Evolutionary conservation across 2,888 invertebrate genomes (phyloP).

Genomic region (Smittia sp.): DNA sequence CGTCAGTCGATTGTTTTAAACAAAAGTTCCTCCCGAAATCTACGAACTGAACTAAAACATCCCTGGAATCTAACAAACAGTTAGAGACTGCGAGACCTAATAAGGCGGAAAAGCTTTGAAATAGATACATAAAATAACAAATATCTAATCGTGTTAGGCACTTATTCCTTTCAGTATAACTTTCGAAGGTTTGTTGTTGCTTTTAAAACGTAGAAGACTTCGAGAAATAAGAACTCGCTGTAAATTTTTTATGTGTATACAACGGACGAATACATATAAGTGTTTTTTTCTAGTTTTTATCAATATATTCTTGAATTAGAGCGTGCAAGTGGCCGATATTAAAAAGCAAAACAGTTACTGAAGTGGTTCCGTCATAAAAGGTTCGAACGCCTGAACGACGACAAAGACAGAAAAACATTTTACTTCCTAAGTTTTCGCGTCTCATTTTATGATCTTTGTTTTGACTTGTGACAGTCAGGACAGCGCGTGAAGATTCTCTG

Average conservation of each 20-base stretch:
- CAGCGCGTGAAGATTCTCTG: too few relatives aligned
- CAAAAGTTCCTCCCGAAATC: too few relatives aligned
- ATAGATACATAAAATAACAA: not conserved
- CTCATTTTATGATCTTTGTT: too few relatives aligned
- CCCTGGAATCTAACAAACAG: too few relatives aligned
- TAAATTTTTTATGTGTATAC: not conserved
- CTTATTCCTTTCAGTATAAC: not conserved
- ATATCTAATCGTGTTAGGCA: not conserved
- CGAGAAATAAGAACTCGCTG: not conserved
- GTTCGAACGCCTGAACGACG: not conserved
- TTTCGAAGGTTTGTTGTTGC: not conserved
- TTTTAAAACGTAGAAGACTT: not conserved
- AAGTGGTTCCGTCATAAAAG: slow-evolving; percentile 15
- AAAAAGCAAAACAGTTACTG: not conserved
- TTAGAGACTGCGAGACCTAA: too few relatives aligned
- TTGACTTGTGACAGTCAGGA: too few relatives aligned
- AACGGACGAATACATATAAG: not conserved
- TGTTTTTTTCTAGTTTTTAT: not conserved
- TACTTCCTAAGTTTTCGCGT: too few relatives aligned
- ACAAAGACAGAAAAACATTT: not conserved
- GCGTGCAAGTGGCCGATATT: not conserved
- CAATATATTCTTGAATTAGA: not conserved
- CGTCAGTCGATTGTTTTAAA: too few relatives aligned
- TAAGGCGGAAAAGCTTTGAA: too few relatives aligned
- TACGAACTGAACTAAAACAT: too few relatives aligned